These are phyloP conservation scores for Atopsyche davidsoni DNA, from an alignment of 1,140 invertebrate genomes.

Conservation along the genomic window DNA sequence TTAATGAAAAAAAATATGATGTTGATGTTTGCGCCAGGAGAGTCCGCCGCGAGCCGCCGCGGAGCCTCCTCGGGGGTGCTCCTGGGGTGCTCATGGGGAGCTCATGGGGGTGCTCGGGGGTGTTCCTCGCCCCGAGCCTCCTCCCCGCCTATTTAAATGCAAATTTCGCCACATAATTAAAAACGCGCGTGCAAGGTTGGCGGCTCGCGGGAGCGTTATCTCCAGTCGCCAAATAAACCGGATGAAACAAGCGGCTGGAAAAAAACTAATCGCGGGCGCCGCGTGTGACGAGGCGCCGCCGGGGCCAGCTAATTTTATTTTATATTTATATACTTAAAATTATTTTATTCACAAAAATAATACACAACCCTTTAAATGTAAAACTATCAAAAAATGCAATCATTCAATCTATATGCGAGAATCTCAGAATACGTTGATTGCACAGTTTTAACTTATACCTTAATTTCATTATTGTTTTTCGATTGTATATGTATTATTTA, in stretches of 20 bases:
- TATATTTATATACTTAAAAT: too few species aligned
- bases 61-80: conserved; percentile 3
- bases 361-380: too few species aligned
- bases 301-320: too few species aligned
- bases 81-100: too few species aligned
- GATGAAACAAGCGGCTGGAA: conserved; percentile 27
- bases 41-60: conserved; percentile 19
- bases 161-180: conserved; percentile 32
- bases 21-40: conserved; percentile 23
- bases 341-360: too few species aligned
- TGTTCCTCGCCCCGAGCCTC: conserved; percentile 8
- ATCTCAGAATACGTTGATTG: too few species aligned
- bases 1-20: conserved; percentile 22
- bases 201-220: conserved; percentile 28
- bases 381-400: too few species aligned
- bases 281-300: conserved; percentile 24
- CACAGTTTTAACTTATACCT: too few species aligned
- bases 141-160: conserved; percentile 31
- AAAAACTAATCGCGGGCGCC: conserved; percentile 27
- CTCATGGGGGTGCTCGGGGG: too few species aligned
- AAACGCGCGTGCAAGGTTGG: conserved; percentile 31
- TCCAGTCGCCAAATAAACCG: conserved; percentile 27
- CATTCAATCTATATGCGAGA: too few species aligned
- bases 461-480: too few species aligned
- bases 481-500: too few species aligned